Evolutionary conservation across 2,797 vertebrate genomes (phyloP), one percentile per base, ranked within the genome.

Genomic region (Brachyrhaphis roseni): DNA sequence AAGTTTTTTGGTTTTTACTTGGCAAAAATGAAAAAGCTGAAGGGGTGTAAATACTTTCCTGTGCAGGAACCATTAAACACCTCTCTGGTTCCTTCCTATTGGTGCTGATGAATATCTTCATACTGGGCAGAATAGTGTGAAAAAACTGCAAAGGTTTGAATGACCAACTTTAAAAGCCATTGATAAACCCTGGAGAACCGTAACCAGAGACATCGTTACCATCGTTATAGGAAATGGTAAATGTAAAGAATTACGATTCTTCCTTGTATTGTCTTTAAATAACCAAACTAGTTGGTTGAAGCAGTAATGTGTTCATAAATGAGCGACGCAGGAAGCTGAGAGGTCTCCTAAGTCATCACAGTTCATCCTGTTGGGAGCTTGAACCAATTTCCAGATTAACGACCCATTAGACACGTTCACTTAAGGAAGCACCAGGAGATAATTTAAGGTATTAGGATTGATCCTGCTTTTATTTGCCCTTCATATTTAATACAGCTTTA

Each of bases 351-450:
- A 45, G 26, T 46, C 41, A 71, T 71, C 46, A 71, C 41, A 71
- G 41, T 16, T 45, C 26, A 71, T 71, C 68, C 68, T 46, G 68
- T n/a, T 46, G 68, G 68, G 12, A 16, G 68, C 26, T 5, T 46
- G 68, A 71, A 46, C 68, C 41, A 45, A 71, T 46, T 71, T 71
- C 41, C 68, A 46, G 68, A 71, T 71, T 71, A 71, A n/a, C 12
- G 41, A 16, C 68, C 26, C 41, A 39, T 51, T 74, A 51, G 31
- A 39, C 47, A 51, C 47, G n/a, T 75, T 23, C 28, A 7, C 39
- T 70, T 43, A 43, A 70, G 39, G 39, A 71, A 71, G 39, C 23
- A 43, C n/a, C 41, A 71, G 41, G 68, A 20, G 41, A 71, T 5
- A 3, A 45, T 70, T 70, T 45, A 70, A 70, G 39, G 64, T 39